These are phyloP conservation scores for Pseudococcus jackbeardsleyi DNA, from an alignment of 2,888 invertebrate species.

Conservation along the genomic window DNA sequence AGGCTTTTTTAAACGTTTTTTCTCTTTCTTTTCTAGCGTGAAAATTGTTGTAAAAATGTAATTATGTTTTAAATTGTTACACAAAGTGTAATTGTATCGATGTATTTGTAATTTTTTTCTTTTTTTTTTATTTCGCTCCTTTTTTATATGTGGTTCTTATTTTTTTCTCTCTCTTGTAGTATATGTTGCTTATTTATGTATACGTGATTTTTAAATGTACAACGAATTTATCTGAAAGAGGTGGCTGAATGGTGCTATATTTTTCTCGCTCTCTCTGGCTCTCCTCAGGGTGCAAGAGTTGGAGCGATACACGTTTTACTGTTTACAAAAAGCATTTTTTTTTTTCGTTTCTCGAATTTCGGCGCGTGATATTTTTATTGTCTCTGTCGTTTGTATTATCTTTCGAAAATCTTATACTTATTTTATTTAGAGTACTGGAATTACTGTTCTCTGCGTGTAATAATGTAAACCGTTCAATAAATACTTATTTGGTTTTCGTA, in stretches of 20 bases:
- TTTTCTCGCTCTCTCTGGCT: background rate
- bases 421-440: constrained; percentile 3
- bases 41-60: constrained; percentile 43
- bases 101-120: constrained; percentile 19
- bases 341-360: constrained; percentile 3
- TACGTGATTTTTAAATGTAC: constrained; percentile 43
- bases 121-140: constrained; percentile 47
- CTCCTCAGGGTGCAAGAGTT: background rate
- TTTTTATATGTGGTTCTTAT: constrained; percentile 24
- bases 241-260: constrained; percentile 18
- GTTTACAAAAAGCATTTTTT: background rate
- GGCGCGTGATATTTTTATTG: constrained; percentile 16
- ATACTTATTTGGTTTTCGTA: constrained; percentile 16
- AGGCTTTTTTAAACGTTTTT: constrained; percentile 34
- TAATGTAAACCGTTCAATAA: constrained; percentile 31
- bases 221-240: constrained; percentile 23
- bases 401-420: background rate
- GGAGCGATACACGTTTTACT: background rate
- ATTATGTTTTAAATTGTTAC: constrained; percentile 21
- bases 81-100: constrained; percentile 29
- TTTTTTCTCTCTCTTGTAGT: background rate
- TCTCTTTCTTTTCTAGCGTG: background rate
- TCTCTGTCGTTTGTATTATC: constrained; percentile 1
- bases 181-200: constrained; percentile 47
- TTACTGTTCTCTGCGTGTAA: background rate